Evolutionary conservation across 2,888 invertebrate species (phyloP).

Genomic region (Hoplodrina ambigua): DNA sequence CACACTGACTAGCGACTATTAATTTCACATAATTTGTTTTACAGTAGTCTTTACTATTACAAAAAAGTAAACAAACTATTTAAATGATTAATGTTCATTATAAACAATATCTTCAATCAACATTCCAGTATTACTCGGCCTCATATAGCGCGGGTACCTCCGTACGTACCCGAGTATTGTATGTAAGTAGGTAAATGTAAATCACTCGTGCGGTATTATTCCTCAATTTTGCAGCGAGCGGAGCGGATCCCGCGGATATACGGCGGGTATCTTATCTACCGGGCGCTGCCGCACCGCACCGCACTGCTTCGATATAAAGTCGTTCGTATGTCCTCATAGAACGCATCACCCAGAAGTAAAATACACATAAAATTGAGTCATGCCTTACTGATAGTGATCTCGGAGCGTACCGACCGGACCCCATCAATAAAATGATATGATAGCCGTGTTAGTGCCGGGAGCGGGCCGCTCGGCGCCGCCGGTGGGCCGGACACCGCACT

Average conservation of each 20-base stretch:
- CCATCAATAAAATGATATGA: conserved; percentile 26
- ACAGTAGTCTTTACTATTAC: neutral
- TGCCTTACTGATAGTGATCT: conserved; percentile 16
- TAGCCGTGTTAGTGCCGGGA: conserved; percentile 1
- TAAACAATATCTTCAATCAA: conserved; percentile 5
- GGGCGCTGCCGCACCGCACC: neutral
- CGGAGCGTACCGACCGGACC: neutral
- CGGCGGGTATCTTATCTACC: conserved; percentile 6
- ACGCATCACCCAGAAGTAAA: conserved; percentile 16
- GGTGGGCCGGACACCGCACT: neutral
- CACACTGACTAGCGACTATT: too few species aligned
- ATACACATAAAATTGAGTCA: conserved; percentile 15
- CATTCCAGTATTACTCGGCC: neutral
- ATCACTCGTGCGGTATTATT: conserved; percentile 30
- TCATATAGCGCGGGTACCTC: neutral
- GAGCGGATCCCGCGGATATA: conserved; percentile 24
- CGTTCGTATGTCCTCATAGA: neutral
- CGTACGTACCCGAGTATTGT: neutral
- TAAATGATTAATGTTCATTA: neutral
- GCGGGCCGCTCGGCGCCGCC: neutral
- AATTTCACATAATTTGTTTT: too few species aligned
- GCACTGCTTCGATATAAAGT: neutral
- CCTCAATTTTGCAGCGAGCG: conserved; percentile 27
- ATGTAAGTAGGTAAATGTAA: conserved; percentile 19
- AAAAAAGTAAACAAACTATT: neutral